Base-by-base conservation (phyloP, 2,888 invertebrate species). In the Epistrophe eligans region DNA sequence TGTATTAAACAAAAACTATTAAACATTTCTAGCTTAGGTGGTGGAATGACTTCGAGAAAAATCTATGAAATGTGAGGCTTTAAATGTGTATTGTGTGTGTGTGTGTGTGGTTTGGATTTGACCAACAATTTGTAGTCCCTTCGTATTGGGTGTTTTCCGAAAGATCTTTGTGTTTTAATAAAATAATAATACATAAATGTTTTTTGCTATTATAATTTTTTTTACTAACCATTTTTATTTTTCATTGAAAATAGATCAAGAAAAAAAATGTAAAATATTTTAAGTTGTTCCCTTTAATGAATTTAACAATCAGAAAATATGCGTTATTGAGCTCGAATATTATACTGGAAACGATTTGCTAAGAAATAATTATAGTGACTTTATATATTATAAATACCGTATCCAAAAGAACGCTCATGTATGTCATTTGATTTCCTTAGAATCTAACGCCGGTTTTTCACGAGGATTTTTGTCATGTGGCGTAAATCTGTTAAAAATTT, bases 21-120 rank as follows among this genome's bases (percentile, higher is more conserved):
- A 77, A 84, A 76, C 70, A 71, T 62, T 81, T 81, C 24, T 81
- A 81, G 84, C 55, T 60, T 62, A 72, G 76, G 76, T 81, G 84
- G 60, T 81, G 84, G 67, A 81, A 84, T 84, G 45, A 64, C 62
- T 74, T 79, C 64, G 48, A 74, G 66, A 71, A 32, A 72, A 79
- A 64, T 43, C 57, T 67, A 62, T 48, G 48, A 82, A 77, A 85
- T 79, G 82, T 85, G 82, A 85, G 81, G 55, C 50, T 82, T 73
- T 82, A 40, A 66, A 70, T 83, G 64, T 83, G 48, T 70, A 43
- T 74, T 83, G 43, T 62, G 38, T 40, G 62, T 79, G 28, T 79
- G 28, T 66, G 50, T 50, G 43, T 48, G 60, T 79, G 60, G 64
- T 2, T 64, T 13, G 45, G 45, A 52, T 13, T 24, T 24, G 24